A percentile compares a stretch with the other conserved stretches of the same genome.
These are phyloP conservation scores for Ophion slaviceki DNA, from an alignment of 2,888 invertebrate species.

Conservation along the genomic window DNA sequence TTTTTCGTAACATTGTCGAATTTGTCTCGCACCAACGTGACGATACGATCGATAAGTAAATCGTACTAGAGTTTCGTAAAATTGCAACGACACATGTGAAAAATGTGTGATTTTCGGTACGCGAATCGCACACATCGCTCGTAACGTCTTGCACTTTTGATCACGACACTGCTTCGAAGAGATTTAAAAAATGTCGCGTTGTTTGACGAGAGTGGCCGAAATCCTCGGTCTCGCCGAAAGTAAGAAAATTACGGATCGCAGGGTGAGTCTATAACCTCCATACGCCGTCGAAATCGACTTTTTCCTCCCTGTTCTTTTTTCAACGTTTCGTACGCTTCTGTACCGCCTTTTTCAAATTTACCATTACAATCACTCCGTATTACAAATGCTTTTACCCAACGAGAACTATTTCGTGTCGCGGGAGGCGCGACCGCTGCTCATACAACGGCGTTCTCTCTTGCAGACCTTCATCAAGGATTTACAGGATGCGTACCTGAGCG, in stretches of 20 bases:
- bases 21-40: not conserved
- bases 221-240: slow-evolving; percentile 68
- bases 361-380: not conserved
- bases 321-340: not conserved
- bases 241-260: slow-evolving; percentile 70
- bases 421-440: not conserved
- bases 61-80: not conserved
- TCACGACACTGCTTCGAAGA: slow-evolving; percentile 4
- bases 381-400: not conserved
- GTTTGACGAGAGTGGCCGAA: slow-evolving; percentile 59
- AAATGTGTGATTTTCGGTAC: slow-evolving; percentile 2
- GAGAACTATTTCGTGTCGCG: not conserved
- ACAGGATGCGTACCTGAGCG: slow-evolving; percentile 31
- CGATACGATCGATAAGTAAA: slow-evolving; percentile 1
- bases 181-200: slow-evolving; percentile 64
- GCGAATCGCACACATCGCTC: not conserved
- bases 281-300: not conserved
- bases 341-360: not conserved
- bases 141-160: not conserved
- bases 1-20: not conserved
- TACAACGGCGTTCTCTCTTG: not conserved
- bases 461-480: slow-evolving; percentile 47
- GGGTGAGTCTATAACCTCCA: slow-evolving; percentile 66
- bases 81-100: not conserved
- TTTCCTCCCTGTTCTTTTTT: not conserved